phyloP scores from a whole-genome alignment of 2,888 invertebrate genomes.

The Trichacis sp. region DNA sequence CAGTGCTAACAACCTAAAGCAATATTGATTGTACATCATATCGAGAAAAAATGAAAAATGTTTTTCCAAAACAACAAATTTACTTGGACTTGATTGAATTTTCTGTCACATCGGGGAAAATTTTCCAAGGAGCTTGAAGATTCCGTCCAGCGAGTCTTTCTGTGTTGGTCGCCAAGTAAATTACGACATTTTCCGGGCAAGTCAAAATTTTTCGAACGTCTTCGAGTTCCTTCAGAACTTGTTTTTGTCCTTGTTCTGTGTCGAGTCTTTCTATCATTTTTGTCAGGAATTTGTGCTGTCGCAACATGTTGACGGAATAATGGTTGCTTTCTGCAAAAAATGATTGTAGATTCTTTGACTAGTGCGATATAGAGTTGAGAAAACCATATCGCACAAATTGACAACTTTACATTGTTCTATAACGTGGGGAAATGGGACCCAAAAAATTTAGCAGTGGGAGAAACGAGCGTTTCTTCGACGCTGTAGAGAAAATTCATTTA shows the following conservation, averaged over 20 bases:
- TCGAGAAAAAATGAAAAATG: slow-evolving; percentile 7
- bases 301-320: slow-evolving; percentile 77
- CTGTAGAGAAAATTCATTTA: too few relatives aligned
- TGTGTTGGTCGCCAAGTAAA: slow-evolving; percentile 82
- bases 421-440: too few relatives aligned
- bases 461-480: too few relatives aligned
- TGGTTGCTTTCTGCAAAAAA: slow-evolving; percentile 76
- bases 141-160: slow-evolving; percentile 71
- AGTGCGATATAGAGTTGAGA: slow-evolving; percentile 24
- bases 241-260: slow-evolving; percentile 69
- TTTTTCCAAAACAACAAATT: slow-evolving; percentile 10
- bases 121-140: slow-evolving; percentile 72
- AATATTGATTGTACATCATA: too few relatives aligned
- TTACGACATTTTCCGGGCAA: slow-evolving; percentile 73
- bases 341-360: slow-evolving; percentile 14
- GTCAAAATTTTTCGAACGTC: slow-evolving; percentile 74
- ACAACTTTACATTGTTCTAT: too few relatives aligned
- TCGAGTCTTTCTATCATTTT: slow-evolving; percentile 75
- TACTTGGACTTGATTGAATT: slow-evolving; percentile 60
- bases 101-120: slow-evolving; percentile 58
- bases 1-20: slow-evolving; percentile 66
- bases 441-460: too few relatives aligned
- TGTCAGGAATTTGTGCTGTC: slow-evolving; percentile 83
- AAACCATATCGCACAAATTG: too few relatives aligned
- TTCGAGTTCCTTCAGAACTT: slow-evolving; percentile 70